A percentile compares a stretch with the other conserved stretches of the same genome.
Conservation (phyloP, 2,797 vertebrate genomes). For the Tarsius wallacei region DNA sequence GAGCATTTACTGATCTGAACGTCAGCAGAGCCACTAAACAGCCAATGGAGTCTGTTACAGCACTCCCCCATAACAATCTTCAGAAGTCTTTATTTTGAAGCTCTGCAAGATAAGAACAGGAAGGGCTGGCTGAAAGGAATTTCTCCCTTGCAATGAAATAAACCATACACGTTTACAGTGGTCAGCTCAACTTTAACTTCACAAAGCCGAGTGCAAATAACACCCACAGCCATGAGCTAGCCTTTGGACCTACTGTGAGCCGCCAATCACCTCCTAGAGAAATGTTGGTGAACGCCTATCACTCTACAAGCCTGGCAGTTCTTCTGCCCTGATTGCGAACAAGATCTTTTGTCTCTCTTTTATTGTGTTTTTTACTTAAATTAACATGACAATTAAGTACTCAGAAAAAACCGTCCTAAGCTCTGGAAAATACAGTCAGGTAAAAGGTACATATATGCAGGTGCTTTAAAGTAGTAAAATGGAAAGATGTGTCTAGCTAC, state of each 20-base stretch:
- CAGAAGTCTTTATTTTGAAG: neutral
- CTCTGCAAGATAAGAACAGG: neutral
- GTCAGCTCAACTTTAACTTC: neutral
- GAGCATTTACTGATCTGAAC: neutral
- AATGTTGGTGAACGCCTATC: neutral
- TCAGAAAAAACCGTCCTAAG: neutral
- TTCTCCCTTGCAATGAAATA: neutral
- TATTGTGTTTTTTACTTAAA: neutral
- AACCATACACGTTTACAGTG: neutral
- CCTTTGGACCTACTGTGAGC: neutral
- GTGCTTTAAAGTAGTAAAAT: slow-evolving; percentile 54
- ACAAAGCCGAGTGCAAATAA: slow-evolving; percentile 13
- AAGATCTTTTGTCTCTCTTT: neutral
- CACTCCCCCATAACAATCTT: neutral
- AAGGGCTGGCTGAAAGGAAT: neutral
- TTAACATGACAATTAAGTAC: slow-evolving; percentile 42
- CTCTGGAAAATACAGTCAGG: neutral
- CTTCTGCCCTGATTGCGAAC: neutral
- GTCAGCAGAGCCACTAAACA: neutral
- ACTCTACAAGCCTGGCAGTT: neutral
- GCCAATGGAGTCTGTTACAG: neutral
- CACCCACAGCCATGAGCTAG: neutral
- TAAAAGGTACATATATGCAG: neutral
- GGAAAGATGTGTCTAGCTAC: neutral
- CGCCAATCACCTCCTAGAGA: slow-evolving; percentile 11